These are phyloP conservation scores for Siphamia tubifer DNA, from an alignment of 2,113 vertebrate genomes.

Conservation along the genomic window DNA sequence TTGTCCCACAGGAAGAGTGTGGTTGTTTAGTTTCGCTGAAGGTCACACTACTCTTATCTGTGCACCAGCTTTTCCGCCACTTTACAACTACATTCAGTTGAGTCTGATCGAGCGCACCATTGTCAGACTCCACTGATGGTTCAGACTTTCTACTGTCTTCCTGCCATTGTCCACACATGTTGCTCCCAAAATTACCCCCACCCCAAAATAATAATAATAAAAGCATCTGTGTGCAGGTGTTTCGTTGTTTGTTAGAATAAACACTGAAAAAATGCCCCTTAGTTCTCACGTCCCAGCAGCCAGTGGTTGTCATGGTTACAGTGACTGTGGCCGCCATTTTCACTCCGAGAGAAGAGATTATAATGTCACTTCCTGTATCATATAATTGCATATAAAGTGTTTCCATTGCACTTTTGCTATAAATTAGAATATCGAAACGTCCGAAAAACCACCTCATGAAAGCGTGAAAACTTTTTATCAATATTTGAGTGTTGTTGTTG, in stretches of 20 bases:
- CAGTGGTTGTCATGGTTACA: too few species aligned
- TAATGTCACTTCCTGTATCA: too few species aligned
- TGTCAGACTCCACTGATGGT: slow-evolving; percentile 1
- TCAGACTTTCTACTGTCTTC: slow-evolving; percentile 29
- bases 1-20: slow-evolving; percentile 17
- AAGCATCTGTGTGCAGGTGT: slow-evolving; percentile 19
- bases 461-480: too few species aligned
- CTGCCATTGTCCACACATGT: slow-evolving; percentile 51
- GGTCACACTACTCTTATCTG: slow-evolving; percentile 52
- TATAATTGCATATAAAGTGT: too few species aligned
- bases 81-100: slow-evolving; percentile 8
- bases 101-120: slow-evolving; percentile 1
- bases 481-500: too few species aligned
- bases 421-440: too few species aligned
- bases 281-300: too few species aligned
- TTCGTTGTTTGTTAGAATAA: neutral
- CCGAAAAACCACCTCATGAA: too few species aligned
- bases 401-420: too few species aligned
- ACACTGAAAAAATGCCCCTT: too few species aligned
- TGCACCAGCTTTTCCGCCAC: slow-evolving; percentile 35
- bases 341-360: too few species aligned
- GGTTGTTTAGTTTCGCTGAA: slow-evolving; percentile 38
- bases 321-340: too few species aligned
- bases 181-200: neutral
- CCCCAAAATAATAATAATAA: neutral